Base-by-base conservation (phyloP, 2,797 vertebrate species). In the Acanthurus tractus region DNA sequence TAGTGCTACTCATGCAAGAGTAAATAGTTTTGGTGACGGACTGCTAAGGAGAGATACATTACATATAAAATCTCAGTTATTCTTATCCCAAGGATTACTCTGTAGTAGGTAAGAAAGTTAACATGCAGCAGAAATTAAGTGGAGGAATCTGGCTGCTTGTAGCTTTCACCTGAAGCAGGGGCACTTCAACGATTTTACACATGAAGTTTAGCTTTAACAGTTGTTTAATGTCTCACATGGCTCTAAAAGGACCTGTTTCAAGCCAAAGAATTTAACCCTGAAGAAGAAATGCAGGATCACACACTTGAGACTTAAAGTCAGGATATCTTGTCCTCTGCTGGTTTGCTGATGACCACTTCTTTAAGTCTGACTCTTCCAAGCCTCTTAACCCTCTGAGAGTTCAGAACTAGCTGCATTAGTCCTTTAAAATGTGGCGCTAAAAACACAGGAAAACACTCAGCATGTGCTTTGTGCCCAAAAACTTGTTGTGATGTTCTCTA, bases 401-500 rank as follows among this genome's bases (percentile, higher is more conserved):
- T 46, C 18, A 49, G 56, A 63, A 71, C 59, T 52, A 1, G 0
- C 14, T 46, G 20, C 7, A 68, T 1, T 22, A 23, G 18, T 48
- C 42, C 46, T 81, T 72, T 70, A 69, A 74, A 63, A 88, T 20
- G 67, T 68, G 64, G 56, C 82, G 56, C 8, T 22, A 49, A 45
- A 86, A 82, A 77, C 73, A 66, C 23, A 74, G 54, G 20, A 77
- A 71, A 40, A 59, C 42, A 50, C 54, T 53, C 48, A 64, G 63
- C 64, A 66, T 70, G 62, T 57, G 67, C 78, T 74, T 48, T 25
- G 15, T 34, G 46, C 75, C 61, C 65, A 68, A 50, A 78, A 52
- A 70, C 48, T 67, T 15, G n/a, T 63, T 78, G 69, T 72, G 72
- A 85, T 70, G 55, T 67, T 75, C 77, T 50, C 66, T 79, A 79